Percentiles rank a stretch among this genome's conserved stretches.
Conservation (phyloP, 2,888 invertebrate genomes). For the Ceramica pisi region DNA sequence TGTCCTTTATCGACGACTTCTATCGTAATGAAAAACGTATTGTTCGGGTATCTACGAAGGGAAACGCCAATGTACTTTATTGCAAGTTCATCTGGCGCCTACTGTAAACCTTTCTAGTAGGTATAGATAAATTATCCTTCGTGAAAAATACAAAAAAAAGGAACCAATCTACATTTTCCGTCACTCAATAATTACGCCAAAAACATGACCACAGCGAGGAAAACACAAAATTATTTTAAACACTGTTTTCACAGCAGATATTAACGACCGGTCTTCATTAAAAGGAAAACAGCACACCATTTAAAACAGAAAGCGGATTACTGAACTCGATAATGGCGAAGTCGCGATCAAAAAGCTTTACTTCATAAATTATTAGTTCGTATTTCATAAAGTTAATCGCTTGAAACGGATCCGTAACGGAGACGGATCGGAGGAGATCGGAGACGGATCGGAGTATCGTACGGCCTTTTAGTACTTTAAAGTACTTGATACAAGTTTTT, state of each 20-base stretch:
- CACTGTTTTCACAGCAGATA: constrained; percentile 30
- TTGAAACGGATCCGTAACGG: constrained; percentile 45
- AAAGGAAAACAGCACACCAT: constrained; percentile 57
- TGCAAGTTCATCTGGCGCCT: too few species aligned
- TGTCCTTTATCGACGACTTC: too few species aligned
- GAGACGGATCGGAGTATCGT: constrained; percentile 28
- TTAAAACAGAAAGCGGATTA: constrained; percentile 65
- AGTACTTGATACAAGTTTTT: constrained; percentile 27
- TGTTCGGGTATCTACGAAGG: too few species aligned
- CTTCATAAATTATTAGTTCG: constrained; percentile 73
- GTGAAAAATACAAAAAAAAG: neutral
- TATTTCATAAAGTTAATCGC: constrained; percentile 73
- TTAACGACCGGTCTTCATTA: constrained; percentile 55
- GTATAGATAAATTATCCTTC: too few species aligned
- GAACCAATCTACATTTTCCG: neutral
- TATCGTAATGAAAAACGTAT: too few species aligned
- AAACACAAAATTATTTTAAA: constrained; percentile 38
- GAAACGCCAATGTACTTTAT: too few species aligned
- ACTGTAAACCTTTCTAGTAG: too few species aligned
- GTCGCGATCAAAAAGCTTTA: constrained; percentile 65
- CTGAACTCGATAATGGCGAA: constrained; percentile 59
- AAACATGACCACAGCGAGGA: constrained; percentile 6
- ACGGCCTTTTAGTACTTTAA: constrained; percentile 5
- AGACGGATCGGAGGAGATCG: constrained; percentile 34
- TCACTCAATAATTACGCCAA: neutral